A percentile compares a stretch with the other conserved stretches of the same genome.
Evolutionary conservation across 2,797 vertebrate genomes (phyloP).

Genomic region (Parauchenoglanis ngamensis): DNA sequence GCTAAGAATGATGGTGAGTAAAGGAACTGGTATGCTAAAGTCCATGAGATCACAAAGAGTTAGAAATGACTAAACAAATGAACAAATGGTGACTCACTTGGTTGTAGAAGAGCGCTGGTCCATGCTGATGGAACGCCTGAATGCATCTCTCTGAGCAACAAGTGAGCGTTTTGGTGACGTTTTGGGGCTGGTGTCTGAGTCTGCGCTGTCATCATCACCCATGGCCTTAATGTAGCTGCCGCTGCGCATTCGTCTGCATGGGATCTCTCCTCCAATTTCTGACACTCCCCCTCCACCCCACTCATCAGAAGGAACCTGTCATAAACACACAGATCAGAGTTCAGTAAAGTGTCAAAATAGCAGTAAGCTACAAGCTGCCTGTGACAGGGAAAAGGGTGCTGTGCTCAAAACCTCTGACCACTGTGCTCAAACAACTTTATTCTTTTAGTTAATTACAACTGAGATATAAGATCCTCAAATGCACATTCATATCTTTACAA

Average conservation of each 20-base stretch:
- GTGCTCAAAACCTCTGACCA: too few species aligned
- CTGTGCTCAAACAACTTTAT: background rate
- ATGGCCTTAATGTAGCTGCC: slow-evolving; percentile 99
- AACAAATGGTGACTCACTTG: slow-evolving; percentile 48
- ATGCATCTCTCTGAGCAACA: slow-evolving; percentile 86
- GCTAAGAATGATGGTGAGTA: slow-evolving; percentile 1
- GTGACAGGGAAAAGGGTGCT: background rate
- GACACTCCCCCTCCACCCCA: slow-evolving; percentile 82
- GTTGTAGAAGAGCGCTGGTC: slow-evolving; percentile 87
- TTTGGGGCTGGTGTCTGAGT: slow-evolving; percentile 91
- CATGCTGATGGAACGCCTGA: slow-evolving; percentile 92
- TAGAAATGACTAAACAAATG: too few species aligned
- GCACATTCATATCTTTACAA: background rate
- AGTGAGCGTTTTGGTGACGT: slow-evolving; percentile 84
- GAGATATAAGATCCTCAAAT: background rate
- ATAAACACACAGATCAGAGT: background rate
- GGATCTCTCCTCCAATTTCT: slow-evolving; percentile 88
- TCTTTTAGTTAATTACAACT: slow-evolving; percentile 1
- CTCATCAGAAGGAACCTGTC: slow-evolving; percentile 93
- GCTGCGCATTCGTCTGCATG: slow-evolving; percentile 95
- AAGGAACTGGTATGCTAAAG: too few species aligned
- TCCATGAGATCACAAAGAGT: too few species aligned
- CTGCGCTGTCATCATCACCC: slow-evolving; percentile 95
- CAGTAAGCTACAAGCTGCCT: background rate
- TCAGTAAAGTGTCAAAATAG: background rate